Conservation (phyloP, 2,888 invertebrate genomes). For the Spilosoma lubricipeda region DNA sequence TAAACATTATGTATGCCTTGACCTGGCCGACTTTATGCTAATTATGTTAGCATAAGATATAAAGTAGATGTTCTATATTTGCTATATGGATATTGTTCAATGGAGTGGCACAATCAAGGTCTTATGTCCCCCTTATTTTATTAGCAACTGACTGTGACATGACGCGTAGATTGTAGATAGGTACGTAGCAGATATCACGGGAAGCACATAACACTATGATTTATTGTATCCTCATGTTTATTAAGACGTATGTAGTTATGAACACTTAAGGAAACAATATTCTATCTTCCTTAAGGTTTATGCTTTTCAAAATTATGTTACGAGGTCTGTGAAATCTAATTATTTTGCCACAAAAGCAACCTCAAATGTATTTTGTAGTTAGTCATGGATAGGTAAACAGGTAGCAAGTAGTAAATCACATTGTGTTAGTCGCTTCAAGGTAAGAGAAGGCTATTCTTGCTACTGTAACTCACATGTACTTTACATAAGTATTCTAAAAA, state of each 20-base stretch:
- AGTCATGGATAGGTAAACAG: constrained; percentile 25
- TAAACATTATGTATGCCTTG: constrained; percentile 27
- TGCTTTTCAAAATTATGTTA: neutral
- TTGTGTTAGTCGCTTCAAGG: constrained; percentile 61
- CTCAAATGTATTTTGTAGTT: constrained; percentile 10
- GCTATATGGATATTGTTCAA: constrained; percentile 33
- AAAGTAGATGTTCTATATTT: constrained; percentile 12
- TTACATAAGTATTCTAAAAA: constrained; percentile 5
- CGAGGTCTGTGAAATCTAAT: constrained; percentile 2
- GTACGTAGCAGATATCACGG: constrained; percentile 29
- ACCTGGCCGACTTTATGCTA: constrained; percentile 26
- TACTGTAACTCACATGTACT: constrained; percentile 3
- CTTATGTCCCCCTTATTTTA: constrained; percentile 54
- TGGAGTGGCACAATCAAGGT: constrained; percentile 52
- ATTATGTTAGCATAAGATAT: constrained; percentile 22
- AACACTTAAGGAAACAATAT: constrained; percentile 10
- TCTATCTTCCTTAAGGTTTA: neutral
- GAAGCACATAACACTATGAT: constrained; percentile 44
- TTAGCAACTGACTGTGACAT: constrained; percentile 48
- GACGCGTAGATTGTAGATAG: constrained; percentile 4
- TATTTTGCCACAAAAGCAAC: constrained; percentile 3
- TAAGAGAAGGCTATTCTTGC: constrained; percentile 42
- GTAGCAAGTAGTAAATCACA: constrained; percentile 56
- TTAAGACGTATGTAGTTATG: constrained; percentile 2
- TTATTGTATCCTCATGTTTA: constrained; percentile 40